Conservation (phyloP, 2,888 invertebrate species). For the Lepidocyrtinus sp. region DNA sequence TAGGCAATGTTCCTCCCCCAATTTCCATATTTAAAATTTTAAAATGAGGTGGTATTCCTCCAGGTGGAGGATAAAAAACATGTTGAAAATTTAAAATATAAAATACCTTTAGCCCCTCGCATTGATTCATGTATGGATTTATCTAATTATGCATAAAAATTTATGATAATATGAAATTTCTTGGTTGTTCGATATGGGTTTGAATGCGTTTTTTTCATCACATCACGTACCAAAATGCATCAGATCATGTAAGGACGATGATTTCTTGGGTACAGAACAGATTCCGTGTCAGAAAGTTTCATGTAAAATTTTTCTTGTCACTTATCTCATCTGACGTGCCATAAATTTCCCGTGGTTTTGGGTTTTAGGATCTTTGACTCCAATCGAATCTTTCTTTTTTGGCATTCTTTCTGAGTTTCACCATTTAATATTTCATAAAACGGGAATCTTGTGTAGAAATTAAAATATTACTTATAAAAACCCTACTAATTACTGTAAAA, state of each 20-base stretch:
- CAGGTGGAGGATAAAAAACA: background rate
- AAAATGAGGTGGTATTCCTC: background rate
- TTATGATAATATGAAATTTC: background rate
- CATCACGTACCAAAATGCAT: background rate
- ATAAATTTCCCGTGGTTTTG: conserved; percentile 36
- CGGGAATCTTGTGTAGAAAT: too few species aligned
- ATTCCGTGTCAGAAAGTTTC: background rate
- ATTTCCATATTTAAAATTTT: background rate
- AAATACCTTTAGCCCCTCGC: too few species aligned
- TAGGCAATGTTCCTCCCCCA: background rate
- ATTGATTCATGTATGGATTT: background rate
- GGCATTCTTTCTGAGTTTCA: too few species aligned
- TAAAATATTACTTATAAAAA: too few species aligned
- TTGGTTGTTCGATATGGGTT: too few species aligned
- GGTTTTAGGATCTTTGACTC: conserved; percentile 22
- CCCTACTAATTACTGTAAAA: too few species aligned
- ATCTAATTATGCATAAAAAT: background rate
- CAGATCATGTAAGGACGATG: background rate
- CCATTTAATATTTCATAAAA: too few species aligned
- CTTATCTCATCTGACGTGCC: conserved; percentile 38
- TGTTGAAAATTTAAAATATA: background rate
- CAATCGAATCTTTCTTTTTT: background rate
- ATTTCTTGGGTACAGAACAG: background rate
- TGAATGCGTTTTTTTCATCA: background rate
- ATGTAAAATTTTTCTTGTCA: conserved; percentile 30